Evolutionary conservation across 2,888 invertebrate genomes (phyloP), one percentile per base, ranked within the genome.

Genomic region (Leuctra nigra): DNA sequence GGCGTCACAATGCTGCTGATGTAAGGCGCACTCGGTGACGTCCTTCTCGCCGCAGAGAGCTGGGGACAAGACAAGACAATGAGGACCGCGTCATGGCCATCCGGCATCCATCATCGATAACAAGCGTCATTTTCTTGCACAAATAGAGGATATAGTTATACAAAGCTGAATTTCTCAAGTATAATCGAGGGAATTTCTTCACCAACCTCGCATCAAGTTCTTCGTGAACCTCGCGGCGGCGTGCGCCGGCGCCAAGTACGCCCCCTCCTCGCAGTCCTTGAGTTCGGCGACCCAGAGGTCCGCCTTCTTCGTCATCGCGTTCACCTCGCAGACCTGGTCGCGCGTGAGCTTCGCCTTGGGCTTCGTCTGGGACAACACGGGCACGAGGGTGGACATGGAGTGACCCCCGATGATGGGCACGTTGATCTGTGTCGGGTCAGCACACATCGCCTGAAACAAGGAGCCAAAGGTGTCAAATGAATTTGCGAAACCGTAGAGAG

Each of bases 351-450:
- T 66, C 36, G 75, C 71, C 6, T 69, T 63, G 0, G 86, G 89
- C 57, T 75, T 78, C 4, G 81, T 77, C 66, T 85, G 84, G 1
- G 90, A 89, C 57, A 90, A 76, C 16, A 92, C 73, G 0, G 91
- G 91, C 20, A 92, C 78, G 61, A 85, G 82, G 1, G 89, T 90
- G 60, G 79, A 77, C n/a, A 82, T 79, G 22, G 84, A 82, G 69
- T 86, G 84, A 0, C 92, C 92, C 35, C 91, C 90, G 54, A 83
- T 75, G 0, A 91, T 84, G 0, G 91, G 91, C 29, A 29, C 29
- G 29, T 7, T 29, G 7, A 29, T 11, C 7, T 29, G 7, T 29
- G 7, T 29, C 6, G 29, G 29, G n/a, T n/a, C n/a, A 6, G 29
- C 6, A 11, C 6, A 7, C 7, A 7, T 6, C 7, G 29, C 29